phyloP scores from a whole-genome alignment of 2,888 invertebrate genomes.

The Acrobasis consociella region DNA sequence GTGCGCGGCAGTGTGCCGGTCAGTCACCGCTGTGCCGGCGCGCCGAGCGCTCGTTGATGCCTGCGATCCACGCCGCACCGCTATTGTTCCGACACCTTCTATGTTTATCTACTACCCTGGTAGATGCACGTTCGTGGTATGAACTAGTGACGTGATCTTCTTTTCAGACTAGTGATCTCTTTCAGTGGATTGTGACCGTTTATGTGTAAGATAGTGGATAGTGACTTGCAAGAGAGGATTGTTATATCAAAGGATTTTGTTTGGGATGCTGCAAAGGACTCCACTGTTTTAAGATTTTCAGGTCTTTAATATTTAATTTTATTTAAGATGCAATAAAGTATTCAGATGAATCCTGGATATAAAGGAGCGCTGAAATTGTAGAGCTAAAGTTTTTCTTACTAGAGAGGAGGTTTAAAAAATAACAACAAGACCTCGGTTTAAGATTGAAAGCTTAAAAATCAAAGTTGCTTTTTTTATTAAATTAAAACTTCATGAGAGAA shows the following conservation, averaged over 20 bases:
- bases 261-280: constrained; percentile 52
- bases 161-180: constrained; percentile 55
- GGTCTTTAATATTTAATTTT: constrained; percentile 42
- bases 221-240: constrained; percentile 66
- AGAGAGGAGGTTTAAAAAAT: background rate
- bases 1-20: constrained; percentile 79
- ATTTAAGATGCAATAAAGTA: background rate
- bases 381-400: background rate
- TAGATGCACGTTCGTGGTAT: constrained; percentile 58
- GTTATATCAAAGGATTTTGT: constrained; percentile 60
- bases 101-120: constrained; percentile 66
- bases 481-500: too few relatives aligned
- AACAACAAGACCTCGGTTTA: too few relatives aligned
- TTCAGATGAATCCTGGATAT: background rate
- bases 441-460: too few relatives aligned
- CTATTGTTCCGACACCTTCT: constrained; percentile 60
- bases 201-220: constrained; percentile 66
- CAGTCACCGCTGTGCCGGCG: constrained; percentile 80
- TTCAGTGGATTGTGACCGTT: constrained; percentile 70
- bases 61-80: constrained; percentile 45
- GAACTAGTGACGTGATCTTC: constrained; percentile 64
- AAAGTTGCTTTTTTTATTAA: too few relatives aligned
- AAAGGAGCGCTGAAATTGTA: background rate
- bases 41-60: constrained; percentile 68
- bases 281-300: constrained; percentile 49